These are phyloP conservation scores for Himalopsyche japonica DNA, from an alignment of 2,888 invertebrate species.

Conservation along the genomic window DNA sequence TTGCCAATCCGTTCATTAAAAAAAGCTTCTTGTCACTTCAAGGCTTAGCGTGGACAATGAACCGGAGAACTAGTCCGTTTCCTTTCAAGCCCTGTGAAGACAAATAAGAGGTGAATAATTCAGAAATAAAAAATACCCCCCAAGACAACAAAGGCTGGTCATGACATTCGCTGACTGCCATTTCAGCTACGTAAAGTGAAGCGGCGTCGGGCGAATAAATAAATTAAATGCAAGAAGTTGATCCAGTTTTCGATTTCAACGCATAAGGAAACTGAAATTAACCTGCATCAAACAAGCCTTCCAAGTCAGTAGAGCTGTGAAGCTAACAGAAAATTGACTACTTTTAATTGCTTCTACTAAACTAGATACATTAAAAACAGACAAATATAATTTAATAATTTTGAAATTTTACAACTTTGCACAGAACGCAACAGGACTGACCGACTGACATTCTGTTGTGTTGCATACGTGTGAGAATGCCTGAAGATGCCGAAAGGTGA, in stretches of 20 bases:
- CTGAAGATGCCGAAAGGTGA: too few relatives aligned
- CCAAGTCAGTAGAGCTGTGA: background rate
- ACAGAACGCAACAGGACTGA: too few relatives aligned
- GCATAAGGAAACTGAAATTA: slow-evolving; percentile 25
- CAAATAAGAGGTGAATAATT: background rate
- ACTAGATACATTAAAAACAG: too few relatives aligned
- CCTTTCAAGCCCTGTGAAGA: too few relatives aligned
- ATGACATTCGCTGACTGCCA: slow-evolving; percentile 4
- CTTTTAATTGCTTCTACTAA: background rate
- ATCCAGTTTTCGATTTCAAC: slow-evolving; percentile 35
- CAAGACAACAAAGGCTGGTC: slow-evolving; percentile 16
- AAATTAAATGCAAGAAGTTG: slow-evolving; percentile 30
- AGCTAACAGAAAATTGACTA: background rate
- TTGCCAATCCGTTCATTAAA: too few relatives aligned
- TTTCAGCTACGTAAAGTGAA: background rate
- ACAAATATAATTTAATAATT: too few relatives aligned
- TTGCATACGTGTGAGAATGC: too few relatives aligned
- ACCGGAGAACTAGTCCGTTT: too few relatives aligned
- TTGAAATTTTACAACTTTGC: too few relatives aligned
- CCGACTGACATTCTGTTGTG: too few relatives aligned
- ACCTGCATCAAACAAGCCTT: background rate
- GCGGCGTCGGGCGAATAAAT: slow-evolving; percentile 15
- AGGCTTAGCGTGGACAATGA: too few relatives aligned
- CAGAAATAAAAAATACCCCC: background rate
- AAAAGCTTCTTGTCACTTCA: too few relatives aligned